Conservation (phyloP, 53 echinoderm and acorn worm species). For the Henricia sp. region DNA sequence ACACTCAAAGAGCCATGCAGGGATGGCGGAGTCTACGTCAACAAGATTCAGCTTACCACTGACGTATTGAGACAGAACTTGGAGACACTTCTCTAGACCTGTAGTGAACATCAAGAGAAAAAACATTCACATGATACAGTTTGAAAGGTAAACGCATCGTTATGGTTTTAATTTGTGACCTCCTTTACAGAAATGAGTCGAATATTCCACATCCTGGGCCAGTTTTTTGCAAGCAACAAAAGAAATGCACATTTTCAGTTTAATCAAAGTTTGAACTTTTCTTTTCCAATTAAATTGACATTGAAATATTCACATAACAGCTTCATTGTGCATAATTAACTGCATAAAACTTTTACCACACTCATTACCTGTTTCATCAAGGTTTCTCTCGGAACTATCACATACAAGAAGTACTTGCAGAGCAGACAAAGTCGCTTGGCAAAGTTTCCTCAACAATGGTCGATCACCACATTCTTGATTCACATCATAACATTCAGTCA, state of each 20-base stretch:
- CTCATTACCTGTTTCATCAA: slow-evolving; percentile 12
- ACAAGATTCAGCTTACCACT: slow-evolving; percentile 12
- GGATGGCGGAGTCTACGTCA: not conserved
- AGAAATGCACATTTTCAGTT: not conserved
- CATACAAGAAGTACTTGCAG: not conserved
- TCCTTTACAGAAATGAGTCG: too few species aligned
- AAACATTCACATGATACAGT: too few species aligned
- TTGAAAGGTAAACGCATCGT: too few species aligned
- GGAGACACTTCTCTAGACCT: slow-evolving; percentile 22
- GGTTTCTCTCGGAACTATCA: not conserved
- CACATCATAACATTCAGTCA: not conserved
- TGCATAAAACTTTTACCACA: not conserved
- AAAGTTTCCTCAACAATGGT: slow-evolving; percentile 38
- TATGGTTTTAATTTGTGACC: too few species aligned
- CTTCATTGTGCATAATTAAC: too few species aligned
- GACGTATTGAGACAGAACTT: not conserved
- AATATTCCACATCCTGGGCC: too few species aligned
- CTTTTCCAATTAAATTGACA: too few species aligned
- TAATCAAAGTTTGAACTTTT: not conserved
- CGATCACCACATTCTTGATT: slow-evolving; percentile 22
- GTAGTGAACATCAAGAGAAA: too few species aligned
- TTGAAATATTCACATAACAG: too few species aligned
- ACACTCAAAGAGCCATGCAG: slow-evolving; percentile 69
- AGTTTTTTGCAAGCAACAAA: too few species aligned
- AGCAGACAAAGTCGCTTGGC: slow-evolving; percentile 22